Evolutionary conservation across 2,113 vertebrate species (phyloP).

Genomic region (Tricholaema leucomelas): DNA sequence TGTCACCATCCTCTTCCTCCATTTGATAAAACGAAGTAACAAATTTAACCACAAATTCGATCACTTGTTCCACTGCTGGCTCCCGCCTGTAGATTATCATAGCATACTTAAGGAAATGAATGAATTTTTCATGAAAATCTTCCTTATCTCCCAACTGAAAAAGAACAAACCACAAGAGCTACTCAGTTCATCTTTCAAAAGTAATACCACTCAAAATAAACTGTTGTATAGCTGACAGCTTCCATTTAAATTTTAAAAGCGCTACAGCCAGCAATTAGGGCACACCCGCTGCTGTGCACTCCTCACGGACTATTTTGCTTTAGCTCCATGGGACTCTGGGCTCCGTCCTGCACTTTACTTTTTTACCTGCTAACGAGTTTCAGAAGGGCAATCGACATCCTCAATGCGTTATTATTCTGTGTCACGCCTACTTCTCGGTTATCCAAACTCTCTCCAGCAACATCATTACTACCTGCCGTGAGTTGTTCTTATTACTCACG

Average conservation of each 20-base stretch:
- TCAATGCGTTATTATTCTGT: accelerated
- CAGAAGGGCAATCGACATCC: not conserved
- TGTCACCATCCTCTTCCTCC: conserved; percentile 58
- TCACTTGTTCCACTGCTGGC: conserved; percentile 86
- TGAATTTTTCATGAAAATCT: conserved; percentile 87
- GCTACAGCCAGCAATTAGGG: not conserved
- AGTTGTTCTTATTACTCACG: not conserved
- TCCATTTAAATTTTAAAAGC: not conserved
- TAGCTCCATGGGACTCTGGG: not conserved
- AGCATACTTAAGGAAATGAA: conserved; percentile 87
- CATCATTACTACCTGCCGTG: accelerated
- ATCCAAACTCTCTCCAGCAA: not conserved
- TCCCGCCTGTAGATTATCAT: conserved; percentile 93
- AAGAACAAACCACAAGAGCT: not conserved
- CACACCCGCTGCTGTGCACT: not conserved
- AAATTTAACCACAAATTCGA: conserved; percentile 90
- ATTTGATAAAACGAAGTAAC: conserved; percentile 84
- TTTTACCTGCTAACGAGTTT: not conserved
- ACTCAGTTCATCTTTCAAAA: not conserved
- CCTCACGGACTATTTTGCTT: not conserved
- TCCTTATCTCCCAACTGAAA: conserved; percentile 85
- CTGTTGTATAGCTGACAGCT: not conserved
- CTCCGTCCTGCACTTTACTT: not conserved
- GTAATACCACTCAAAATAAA: not conserved
- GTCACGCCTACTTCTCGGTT: not conserved